Percentiles rank a stretch among this genome's conserved stretches.
Conservation (phyloP, 1,140 invertebrate genomes). For the Drosophila gunungcola region DNA sequence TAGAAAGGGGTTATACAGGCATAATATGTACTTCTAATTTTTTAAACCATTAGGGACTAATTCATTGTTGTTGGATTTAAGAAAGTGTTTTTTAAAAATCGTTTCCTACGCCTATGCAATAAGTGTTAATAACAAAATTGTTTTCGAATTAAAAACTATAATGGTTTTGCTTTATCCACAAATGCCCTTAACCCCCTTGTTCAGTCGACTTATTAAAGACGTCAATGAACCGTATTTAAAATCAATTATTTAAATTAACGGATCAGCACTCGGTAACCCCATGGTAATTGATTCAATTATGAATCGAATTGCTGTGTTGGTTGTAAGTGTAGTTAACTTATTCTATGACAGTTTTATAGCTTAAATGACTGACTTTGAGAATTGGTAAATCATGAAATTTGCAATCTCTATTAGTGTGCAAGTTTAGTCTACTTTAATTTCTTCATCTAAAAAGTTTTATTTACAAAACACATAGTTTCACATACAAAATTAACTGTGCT, state of each 20-base stretch:
- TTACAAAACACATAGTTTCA: too few relatives aligned
- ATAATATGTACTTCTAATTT: too few relatives aligned
- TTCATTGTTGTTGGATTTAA: too few relatives aligned
- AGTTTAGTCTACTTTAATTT: too few relatives aligned
- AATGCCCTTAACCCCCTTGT: neutral
- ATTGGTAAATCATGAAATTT: neutral
- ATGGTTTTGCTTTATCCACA: neutral
- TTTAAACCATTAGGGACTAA: too few relatives aligned
- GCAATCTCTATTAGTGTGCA: too few relatives aligned
- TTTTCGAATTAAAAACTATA: neutral
- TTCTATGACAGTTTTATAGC: neutral
- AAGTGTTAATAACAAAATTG: neutral
- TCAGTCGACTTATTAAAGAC: constrained; percentile 3
- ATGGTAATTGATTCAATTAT: constrained; percentile 28
- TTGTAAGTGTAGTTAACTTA: neutral
- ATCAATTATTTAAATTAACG: constrained; percentile 32
- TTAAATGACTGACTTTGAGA: neutral
- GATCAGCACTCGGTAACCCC: constrained; percentile 6
- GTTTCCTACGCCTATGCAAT: too few relatives aligned
- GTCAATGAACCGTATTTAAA: constrained; percentile 16
- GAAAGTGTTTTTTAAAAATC: neutral
- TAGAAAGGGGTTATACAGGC: too few relatives aligned
- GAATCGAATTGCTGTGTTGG: neutral
- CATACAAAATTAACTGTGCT: too few relatives aligned
- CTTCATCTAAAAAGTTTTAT: too few relatives aligned